Conservation (phyloP, 2,113 vertebrate genomes). For the Planiliza haematocheilus region DNA sequence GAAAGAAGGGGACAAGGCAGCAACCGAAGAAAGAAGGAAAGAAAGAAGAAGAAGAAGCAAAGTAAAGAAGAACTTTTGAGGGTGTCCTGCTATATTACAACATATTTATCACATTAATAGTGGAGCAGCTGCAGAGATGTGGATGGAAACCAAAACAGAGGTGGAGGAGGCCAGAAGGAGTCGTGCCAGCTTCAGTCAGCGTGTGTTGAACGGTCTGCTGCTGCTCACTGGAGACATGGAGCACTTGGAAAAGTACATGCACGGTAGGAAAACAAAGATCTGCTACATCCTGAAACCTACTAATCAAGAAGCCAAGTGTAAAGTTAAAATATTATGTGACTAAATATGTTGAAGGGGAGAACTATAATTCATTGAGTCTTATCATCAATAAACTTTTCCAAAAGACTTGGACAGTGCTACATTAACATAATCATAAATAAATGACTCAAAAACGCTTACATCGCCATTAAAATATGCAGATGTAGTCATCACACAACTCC, state of each 20-base stretch:
- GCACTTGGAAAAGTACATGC: slow-evolving; percentile 68
- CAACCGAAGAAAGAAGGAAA: background rate
- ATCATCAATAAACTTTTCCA: slow-evolving; percentile 10
- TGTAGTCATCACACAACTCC: slow-evolving; percentile 27
- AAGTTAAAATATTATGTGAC: too few species aligned
- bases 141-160: slow-evolving; percentile 59
- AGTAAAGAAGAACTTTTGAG: background rate
- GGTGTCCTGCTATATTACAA: background rate
- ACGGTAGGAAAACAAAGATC: slow-evolving; percentile 65
- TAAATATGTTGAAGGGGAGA: background rate
- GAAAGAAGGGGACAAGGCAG: slow-evolving; percentile 1
- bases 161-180: slow-evolving; percentile 37
- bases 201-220: slow-evolving; percentile 49
- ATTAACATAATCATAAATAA: slow-evolving; percentile 14
- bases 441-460: slow-evolving; percentile 21
- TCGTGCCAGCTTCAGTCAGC: slow-evolving; percentile 4
- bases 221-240: slow-evolving; percentile 79
- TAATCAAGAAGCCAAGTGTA: too few species aligned
- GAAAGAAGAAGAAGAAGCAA: background rate
- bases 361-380: background rate
- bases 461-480: slow-evolving; percentile 29
- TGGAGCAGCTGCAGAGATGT: slow-evolving; percentile 48
- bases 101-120: background rate
- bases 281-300: too few species aligned
- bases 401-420: slow-evolving; percentile 13